Base-by-base conservation (phyloP, 2,797 vertebrate genomes). In the Siniperca undulata region DNA sequence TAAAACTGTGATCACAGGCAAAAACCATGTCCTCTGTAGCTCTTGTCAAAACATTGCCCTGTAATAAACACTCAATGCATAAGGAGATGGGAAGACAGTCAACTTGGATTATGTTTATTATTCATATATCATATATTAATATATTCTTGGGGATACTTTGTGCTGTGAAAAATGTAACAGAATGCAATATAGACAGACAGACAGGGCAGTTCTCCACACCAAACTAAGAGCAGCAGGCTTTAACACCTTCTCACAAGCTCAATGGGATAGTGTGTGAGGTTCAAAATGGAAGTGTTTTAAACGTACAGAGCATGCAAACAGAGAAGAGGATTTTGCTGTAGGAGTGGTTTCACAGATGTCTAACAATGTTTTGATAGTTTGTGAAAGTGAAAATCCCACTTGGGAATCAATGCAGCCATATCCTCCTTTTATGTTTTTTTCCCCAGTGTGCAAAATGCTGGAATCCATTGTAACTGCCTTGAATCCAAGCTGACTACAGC, bases 1-100 rank as follows among this genome's bases (percentile, higher is more conserved):
- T 84, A 53, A 60, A 80, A 80, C 86, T 90, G 90, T 89, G 88
- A 89, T 92, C 90, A 90, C 75, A 70, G 83, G 85, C 82, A 82
- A 74, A 67, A 76, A 40, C 13, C 0, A 3, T 5, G 34, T 46
- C 42, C 60, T 50, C 50, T 56, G 24, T n/a, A 34, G 42, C 42
- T 58, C 14, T 16, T 66, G 4, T 17, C 36, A 62, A 79, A 76
- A 64, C 20, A 48, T 5, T 61, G 24, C 17, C 38, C 4, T 58
- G 14, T n/a, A 24, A 55, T 16, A 7, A 30, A 74, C 30, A 64
- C 20, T 59, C 4, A 6, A 5, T 55, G 50, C 19, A 36, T 50
- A 19, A 48, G 40, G 7, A 71, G 8, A 27, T 38, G 40, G 50
- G 9, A 55, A 38, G 6, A 62, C n/a, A 34, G 30, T 48, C 48